These are phyloP conservation scores for Drosophila lowei DNA, from an alignment of 1,140 invertebrate species.

Conservation along the genomic window DNA sequence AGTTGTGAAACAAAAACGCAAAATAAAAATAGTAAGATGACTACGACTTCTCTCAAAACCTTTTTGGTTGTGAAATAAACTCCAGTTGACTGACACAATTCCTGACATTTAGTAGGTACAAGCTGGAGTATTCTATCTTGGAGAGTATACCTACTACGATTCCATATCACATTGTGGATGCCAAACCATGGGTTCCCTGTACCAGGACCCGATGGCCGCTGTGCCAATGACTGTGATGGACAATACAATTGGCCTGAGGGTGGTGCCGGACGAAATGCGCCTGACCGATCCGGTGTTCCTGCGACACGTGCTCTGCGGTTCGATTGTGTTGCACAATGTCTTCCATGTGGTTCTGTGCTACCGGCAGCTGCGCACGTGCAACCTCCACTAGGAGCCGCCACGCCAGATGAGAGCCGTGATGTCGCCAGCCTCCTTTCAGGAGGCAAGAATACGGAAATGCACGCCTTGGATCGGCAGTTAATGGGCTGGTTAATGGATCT, in stretches of 20 bases:
- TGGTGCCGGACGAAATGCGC: neutral
- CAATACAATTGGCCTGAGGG: neutral
- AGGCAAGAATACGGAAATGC: slow-evolving; percentile 31
- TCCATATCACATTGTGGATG: neutral
- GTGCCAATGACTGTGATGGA: slow-evolving; percentile 13
- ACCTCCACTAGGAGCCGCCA: neutral
- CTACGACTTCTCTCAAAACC: too few species aligned
- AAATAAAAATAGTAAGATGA: too few species aligned
- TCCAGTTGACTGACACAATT: too few species aligned
- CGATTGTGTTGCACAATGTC: slow-evolving; percentile 15
- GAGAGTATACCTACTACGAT: too few species aligned
- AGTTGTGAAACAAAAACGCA: too few species aligned
- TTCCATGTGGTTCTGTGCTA: slow-evolving; percentile 43
- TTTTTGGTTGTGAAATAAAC: too few species aligned
- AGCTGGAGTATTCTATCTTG: too few species aligned
- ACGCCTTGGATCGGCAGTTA: slow-evolving; percentile 4
- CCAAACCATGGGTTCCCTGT: slow-evolving; percentile 29
- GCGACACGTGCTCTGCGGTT: slow-evolving; percentile 41
- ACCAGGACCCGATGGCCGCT: slow-evolving; percentile 44
- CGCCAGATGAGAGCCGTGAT: neutral
- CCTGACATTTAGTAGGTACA: too few species aligned
- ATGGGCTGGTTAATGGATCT: slow-evolving; percentile 14
- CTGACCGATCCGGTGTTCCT: slow-evolving; percentile 43
- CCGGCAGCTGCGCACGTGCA: slow-evolving; percentile 35
- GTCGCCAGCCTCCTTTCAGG: slow-evolving; percentile 14